Evolutionary conservation across 2,888 invertebrate species (phyloP), one percentile per base, ranked within the genome.

Genomic region (Sinodicranocentrus sp.): DNA sequence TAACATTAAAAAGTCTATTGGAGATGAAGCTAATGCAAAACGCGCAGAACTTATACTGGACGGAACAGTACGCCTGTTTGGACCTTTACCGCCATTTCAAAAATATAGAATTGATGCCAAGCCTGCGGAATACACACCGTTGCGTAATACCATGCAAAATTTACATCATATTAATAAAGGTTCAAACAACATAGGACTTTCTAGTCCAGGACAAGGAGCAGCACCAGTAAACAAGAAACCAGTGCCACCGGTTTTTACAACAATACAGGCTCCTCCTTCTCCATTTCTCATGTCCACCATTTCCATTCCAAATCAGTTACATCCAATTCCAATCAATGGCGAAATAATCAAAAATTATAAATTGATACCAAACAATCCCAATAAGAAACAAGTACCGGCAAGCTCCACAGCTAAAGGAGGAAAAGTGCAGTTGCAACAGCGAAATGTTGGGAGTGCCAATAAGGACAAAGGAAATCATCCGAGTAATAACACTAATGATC

Each of bases 271-370:
- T 23, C 79, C 79, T 0, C 71, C 71, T 0, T 79, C 79, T 0
- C 79, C 79, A 1, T 72, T 79, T 25, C 21, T 79, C 3, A n/a
- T 28, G 17, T 79, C 79, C 13, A 79, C 59, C 10, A 33, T 79
- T 28, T 79, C 79, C 0, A 54, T 79, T 71, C 79, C 70, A 39
- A 71, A 48, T 44, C 79, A 79, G 33, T 10, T 79, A 15, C 52
- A 3, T 2, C 44, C 26, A 25, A 79, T 79, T 17, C 71, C 71
- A 1, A 19, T 79, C 2, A 79, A 79, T 28, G 78, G 78, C 3
- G 78, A 78, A 57, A 48, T 8, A 25, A 21, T 15, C 15, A 19
- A n/a, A 28, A n/a, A 23, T 10, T 26, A n/a, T 0, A 71, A 57
- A 65, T 44, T 19, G 5, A 17, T 3, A 10, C 52, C 57, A 21